These are phyloP conservation scores for Taenaris catops DNA, from an alignment of 2,888 invertebrate species.

Conservation along the genomic window DNA sequence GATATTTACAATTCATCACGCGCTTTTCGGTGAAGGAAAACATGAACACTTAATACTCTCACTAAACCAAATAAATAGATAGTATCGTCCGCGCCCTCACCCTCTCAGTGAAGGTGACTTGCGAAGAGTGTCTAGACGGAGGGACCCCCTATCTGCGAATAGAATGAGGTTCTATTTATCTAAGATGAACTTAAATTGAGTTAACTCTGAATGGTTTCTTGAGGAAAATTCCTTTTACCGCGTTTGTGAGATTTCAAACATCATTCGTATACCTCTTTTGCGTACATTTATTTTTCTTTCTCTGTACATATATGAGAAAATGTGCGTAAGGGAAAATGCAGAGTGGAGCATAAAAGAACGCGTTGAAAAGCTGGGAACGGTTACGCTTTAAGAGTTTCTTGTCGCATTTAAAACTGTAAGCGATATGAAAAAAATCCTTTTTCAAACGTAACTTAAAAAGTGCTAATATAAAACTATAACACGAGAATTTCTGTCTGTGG, in stretches of 20 bases:
- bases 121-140: slow-evolving; percentile 74
- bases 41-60: slow-evolving; percentile 57
- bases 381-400: slow-evolving; percentile 16
- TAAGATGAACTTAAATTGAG: slow-evolving; percentile 30
- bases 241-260: slow-evolving; percentile 6
- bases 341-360: slow-evolving; percentile 1
- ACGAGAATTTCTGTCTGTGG: too few species aligned
- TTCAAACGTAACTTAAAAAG: too few species aligned
- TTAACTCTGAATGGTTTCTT: slow-evolving; percentile 20
- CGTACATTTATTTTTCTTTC: not conserved
- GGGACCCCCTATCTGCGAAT: slow-evolving; percentile 50
- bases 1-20: too few species aligned
- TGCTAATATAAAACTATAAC: too few species aligned
- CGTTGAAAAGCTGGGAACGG: slow-evolving; percentile 8
- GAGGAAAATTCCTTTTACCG: slow-evolving; percentile 8
- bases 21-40: too few species aligned
- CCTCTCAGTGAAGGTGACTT: slow-evolving; percentile 58
- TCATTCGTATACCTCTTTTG: not conserved
- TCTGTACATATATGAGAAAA: slow-evolving; percentile 1
- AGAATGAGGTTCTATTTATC: slow-evolving; percentile 32
- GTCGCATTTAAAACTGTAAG: slow-evolving; percentile 21
- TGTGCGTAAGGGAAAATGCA: slow-evolving; percentile 2
- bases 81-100: slow-evolving; percentile 67
- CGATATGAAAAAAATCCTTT: slow-evolving; percentile 23
- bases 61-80: slow-evolving; percentile 71